Evolutionary conservation across 2,888 invertebrate genomes (phyloP).

Genomic region (Pammene aurita): DNA sequence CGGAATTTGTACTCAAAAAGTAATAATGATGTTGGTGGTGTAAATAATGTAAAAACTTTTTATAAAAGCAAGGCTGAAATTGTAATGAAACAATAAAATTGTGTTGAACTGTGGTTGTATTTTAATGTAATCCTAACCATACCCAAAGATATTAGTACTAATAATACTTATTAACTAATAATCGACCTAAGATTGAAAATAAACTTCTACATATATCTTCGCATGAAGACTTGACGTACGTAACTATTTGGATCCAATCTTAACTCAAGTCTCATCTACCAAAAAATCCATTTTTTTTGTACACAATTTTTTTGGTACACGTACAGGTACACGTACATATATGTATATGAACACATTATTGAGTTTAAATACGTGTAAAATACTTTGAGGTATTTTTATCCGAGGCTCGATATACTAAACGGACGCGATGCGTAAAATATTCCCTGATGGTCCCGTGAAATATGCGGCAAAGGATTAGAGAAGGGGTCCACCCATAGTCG

Average conservation of each 20-base stretch:
- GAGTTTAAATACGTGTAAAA: background rate
- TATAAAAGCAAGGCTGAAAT: conserved; percentile 83
- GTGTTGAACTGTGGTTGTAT: conserved; percentile 68
- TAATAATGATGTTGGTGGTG: conserved; percentile 65
- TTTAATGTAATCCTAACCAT: conserved; percentile 25
- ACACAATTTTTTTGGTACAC: no score
- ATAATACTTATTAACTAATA: no score
- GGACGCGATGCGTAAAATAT: conserved; percentile 22
- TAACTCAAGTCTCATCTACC: no score
- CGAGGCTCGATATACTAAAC: conserved; percentile 1
- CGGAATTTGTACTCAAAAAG: conserved; percentile 75
- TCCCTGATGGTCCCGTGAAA: conserved; percentile 37
- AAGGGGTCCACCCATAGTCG: conserved; percentile 4
- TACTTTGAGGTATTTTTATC: background rate
- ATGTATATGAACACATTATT: background rate
- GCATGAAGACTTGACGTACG: no score
- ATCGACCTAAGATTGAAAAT: no score
- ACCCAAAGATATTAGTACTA: no score
- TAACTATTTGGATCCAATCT: no score
- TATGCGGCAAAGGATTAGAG: conserved; percentile 25
- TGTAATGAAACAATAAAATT: conserved; percentile 83
- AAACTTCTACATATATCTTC: no score
- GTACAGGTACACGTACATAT: background rate
- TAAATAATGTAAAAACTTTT: conserved; percentile 80
- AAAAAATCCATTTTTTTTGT: no score